Percentiles rank a stretch among this genome's conserved stretches.
Evolutionary conservation across 2,113 vertebrate genomes (phyloP).

Genomic region (Seriola dumerili): DNA sequence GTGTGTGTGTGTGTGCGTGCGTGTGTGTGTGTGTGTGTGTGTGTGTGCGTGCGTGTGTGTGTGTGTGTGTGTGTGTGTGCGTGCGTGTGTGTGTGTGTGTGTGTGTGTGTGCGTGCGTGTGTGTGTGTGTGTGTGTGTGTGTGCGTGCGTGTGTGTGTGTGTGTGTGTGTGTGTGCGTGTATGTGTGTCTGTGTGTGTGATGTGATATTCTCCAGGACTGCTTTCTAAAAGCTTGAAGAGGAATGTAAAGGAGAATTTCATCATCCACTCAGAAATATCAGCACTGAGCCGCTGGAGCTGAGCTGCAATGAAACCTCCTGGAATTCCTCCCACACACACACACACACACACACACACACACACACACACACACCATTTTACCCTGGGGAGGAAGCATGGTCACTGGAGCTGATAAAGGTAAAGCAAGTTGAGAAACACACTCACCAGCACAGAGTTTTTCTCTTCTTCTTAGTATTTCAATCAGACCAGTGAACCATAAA

Average conservation of each 20-base stretch:
- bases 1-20: neutral
- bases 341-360: neutral
- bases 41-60: neutral
- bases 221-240: constrained; percentile 59
- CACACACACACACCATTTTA: constrained; percentile 3
- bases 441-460: neutral
- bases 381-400: constrained; percentile 26
- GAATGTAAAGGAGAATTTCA: constrained; percentile 71
- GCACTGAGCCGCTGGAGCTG: constrained; percentile 28
- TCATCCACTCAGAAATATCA: constrained; percentile 71
- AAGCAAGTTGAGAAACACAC: constrained; percentile 9
- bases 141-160: neutral
- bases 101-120: constrained; percentile 5
- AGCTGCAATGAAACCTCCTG: constrained; percentile 40
- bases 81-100: neutral
- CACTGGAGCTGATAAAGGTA: constrained; percentile 25
- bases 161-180: neutral
- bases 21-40: constrained; percentile 32
- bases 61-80: constrained; percentile 4
- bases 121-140: constrained; percentile 34
- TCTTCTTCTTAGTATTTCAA: neutral
- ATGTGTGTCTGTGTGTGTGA: constrained; percentile 5
- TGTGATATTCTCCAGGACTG: constrained; percentile 71
- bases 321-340: constrained; percentile 30
- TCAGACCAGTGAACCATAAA: neutral